Conservation (phyloP, 2,888 invertebrate genomes). For the Acanthopleura granulata region DNA sequence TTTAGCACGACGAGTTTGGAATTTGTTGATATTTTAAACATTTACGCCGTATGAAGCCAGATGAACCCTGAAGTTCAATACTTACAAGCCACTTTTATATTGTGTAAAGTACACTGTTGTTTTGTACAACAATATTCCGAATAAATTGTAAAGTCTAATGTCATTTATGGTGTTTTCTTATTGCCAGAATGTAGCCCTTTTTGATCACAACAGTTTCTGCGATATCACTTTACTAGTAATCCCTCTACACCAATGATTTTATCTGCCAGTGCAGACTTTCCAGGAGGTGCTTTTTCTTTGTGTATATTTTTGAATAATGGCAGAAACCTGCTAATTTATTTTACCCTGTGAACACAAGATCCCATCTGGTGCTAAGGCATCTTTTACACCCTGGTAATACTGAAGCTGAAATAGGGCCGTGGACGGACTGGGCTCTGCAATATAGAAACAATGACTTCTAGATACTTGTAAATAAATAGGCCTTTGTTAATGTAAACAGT, state of each 20-base stretch:
- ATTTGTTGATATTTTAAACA: not conserved
- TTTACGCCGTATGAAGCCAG: not conserved
- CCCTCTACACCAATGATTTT: too few relatives aligned
- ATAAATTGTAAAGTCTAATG: not conserved
- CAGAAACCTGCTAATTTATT: not conserved
- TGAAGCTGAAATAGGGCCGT: not conserved
- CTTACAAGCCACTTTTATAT: not conserved
- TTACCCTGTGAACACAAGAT: constrained; percentile 3
- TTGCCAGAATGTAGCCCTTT: too few relatives aligned
- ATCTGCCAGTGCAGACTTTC: too few relatives aligned
- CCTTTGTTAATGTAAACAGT: too few relatives aligned
- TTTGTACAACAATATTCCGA: not conserved
- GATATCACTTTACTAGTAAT: too few relatives aligned
- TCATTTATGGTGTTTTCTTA: too few relatives aligned
- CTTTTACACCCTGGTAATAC: not conserved
- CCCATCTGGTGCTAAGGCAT: not conserved
- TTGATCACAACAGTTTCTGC: too few relatives aligned
- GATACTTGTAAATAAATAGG: too few relatives aligned
- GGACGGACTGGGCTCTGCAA: not conserved
- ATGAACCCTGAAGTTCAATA: not conserved
- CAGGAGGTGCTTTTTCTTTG: too few relatives aligned
- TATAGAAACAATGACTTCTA: not conserved
- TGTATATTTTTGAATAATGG: too few relatives aligned
- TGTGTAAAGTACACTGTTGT: not conserved
- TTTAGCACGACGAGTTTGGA: constrained; percentile 1